Conservation (phyloP, 2,113 vertebrate species). For the Cephalopholis sonnerati region DNA sequence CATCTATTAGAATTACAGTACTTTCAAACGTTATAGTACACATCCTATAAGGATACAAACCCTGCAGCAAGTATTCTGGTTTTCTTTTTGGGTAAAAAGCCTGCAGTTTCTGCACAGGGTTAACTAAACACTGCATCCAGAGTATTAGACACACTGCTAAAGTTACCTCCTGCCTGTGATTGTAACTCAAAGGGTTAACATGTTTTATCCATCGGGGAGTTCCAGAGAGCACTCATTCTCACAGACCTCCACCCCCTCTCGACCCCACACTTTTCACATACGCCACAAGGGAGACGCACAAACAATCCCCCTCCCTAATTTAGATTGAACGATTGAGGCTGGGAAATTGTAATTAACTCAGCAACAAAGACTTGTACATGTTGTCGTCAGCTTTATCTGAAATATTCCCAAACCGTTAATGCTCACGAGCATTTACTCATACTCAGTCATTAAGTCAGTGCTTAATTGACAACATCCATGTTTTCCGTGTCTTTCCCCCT, state of each 20-base stretch:
- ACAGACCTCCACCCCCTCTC: constrained; percentile 65
- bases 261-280: constrained; percentile 55
- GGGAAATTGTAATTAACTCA: constrained; percentile 54
- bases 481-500: constrained; percentile 36
- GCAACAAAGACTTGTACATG: constrained; percentile 1
- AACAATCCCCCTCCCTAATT: constrained; percentile 50
- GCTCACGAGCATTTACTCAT: constrained; percentile 21
- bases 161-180: constrained; percentile 1
- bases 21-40: not conserved
- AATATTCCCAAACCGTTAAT: constrained; percentile 21
- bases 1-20: not conserved
- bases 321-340: constrained; percentile 48
- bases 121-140: not conserved
- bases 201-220: constrained; percentile 58
- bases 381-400: constrained; percentile 25
- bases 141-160: not conserved
- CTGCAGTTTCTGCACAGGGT: not conserved
- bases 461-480: constrained; percentile 63
- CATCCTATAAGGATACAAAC: not conserved
- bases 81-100: not conserved
- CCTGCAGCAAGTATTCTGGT: not conserved
- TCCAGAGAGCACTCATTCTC: constrained; percentile 67
- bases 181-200: constrained; percentile 63
- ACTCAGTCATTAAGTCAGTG: constrained; percentile 19
- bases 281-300: constrained; percentile 62